Evolutionary conservation across 2,888 invertebrate genomes (phyloP).

Genomic region (Griposia aprilina): DNA sequence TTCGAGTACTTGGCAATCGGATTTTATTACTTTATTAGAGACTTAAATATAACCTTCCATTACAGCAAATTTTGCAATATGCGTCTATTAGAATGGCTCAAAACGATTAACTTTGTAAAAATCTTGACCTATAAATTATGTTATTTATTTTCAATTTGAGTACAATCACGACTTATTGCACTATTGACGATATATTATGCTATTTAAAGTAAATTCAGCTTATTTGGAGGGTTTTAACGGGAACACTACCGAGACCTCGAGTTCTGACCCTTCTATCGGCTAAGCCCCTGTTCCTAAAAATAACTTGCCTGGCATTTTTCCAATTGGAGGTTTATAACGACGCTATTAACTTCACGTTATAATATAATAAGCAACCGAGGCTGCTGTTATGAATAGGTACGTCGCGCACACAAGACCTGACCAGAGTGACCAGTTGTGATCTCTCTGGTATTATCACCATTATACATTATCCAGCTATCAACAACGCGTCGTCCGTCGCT

Average conservation of each 20-base stretch:
- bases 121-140: conserved; percentile 36
- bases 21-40: conserved; percentile 9
- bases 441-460: not conserved
- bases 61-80: conserved; percentile 23
- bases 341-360: not conserved
- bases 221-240: not conserved
- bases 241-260: not conserved
- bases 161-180: not conserved
- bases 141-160: conserved; percentile 4
- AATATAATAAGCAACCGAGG: not conserved
- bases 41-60: conserved; percentile 19
- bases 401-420: not conserved
- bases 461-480: conserved; percentile 77
- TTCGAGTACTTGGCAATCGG: conserved; percentile 21
- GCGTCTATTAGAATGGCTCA: conserved; percentile 5
- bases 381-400: not conserved
- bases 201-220: not conserved
- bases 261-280: too few relatives aligned
- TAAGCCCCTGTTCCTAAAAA: not conserved
- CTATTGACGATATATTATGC: conserved; percentile 1
- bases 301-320: not conserved
- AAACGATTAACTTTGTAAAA: conserved; percentile 17
- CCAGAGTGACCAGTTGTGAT: not conserved
- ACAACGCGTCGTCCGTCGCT: conserved; percentile 87
- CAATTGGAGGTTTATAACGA: not conserved